Evolutionary conservation across 1,140 invertebrate genomes (phyloP), one percentile per base, ranked within the genome.

Genomic region (Listronotus bonariensis): DNA sequence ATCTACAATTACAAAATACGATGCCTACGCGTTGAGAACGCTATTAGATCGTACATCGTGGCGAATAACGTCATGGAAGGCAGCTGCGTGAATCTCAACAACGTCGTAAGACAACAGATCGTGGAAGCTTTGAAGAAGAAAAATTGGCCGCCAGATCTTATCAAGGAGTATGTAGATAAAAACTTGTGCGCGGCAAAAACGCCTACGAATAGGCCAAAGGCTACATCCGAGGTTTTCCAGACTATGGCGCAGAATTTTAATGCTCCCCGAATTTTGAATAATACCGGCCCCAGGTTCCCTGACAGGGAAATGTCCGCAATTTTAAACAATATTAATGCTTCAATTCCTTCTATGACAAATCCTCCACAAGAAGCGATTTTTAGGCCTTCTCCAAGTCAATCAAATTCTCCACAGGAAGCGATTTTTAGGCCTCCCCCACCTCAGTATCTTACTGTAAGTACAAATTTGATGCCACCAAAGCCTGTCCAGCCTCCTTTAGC

Each of bases 91-190:
- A 20, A 48, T 10, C 45, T 48, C 18, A 48, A 20, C 18, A 48
- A 48, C 11, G 45, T 48, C 45, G 45, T 48, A 7, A 48, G 12
- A 10, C 45, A 48, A 48, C 45, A 48, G 18, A 48, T 48, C 15
- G 12, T 48, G 1, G 45, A 48, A 48, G 45, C 45, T 20, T 48
- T 48, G 18, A 48, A 20, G 18, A 6, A 48, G 10, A 48, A 48
- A 26, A 48, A 48, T 48, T 48, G 45, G 45, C 17, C 45, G 3
- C 45, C 45, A 11, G 15, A 3, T 0, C 1, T 18, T 0, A 48
- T 48, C 12, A 11, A 12, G 10, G 15, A 48, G 7, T 48, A 48
- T 20, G 18, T 48, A 48, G 45, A 11, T 1, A 48, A 48, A 10
- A 1, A 36, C 11, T 7, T 36, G 34, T 36, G 34, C 11, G 8